phyloP scores from a whole-genome alignment of 1,140 invertebrate species.

The Danaus melanippus region DNA sequence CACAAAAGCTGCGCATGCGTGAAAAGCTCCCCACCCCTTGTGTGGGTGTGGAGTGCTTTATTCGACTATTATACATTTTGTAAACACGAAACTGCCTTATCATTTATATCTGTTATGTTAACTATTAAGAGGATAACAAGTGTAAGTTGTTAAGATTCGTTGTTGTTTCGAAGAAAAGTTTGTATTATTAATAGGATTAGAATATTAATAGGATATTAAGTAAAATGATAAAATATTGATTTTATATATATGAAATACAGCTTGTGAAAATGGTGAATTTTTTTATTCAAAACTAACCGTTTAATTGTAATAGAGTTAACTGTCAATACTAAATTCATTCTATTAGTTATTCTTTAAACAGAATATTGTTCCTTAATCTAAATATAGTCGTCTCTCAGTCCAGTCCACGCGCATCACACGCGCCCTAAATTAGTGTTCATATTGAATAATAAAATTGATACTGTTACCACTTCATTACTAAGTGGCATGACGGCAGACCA shows the following conservation, averaged over 20 bases:
- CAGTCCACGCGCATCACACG: slow-evolving; percentile 41
- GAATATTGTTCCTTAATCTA: no score
- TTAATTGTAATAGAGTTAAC: no score
- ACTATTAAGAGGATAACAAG: background rate
- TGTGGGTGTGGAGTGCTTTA: slow-evolving; percentile 54
- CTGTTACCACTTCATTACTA: slow-evolving; percentile 40
- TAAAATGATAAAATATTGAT: no score
- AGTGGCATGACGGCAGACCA: slow-evolving; percentile 37
- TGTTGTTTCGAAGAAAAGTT: slow-evolving; percentile 8
- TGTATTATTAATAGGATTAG: no score
- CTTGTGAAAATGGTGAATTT: no score
- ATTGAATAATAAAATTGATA: slow-evolving; percentile 22
- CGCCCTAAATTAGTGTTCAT: slow-evolving; percentile 30
- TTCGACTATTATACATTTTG: slow-evolving; percentile 51
- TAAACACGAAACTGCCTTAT: slow-evolving; percentile 32
- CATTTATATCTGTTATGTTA: slow-evolving; percentile 8
- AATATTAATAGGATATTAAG: no score
- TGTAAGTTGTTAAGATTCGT: slow-evolving; percentile 7
- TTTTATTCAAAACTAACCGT: no score
- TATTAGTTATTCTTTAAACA: no score
- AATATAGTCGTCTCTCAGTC: no score
- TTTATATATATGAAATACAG: no score
- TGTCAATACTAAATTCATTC: no score
- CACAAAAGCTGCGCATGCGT: slow-evolving; percentile 51
- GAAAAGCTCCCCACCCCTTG: slow-evolving; percentile 53